Evolutionary conservation across 1,140 invertebrate genomes (phyloP), one percentile per base, ranked within the genome.

Genomic region (Melanaphis sacchari): DNA sequence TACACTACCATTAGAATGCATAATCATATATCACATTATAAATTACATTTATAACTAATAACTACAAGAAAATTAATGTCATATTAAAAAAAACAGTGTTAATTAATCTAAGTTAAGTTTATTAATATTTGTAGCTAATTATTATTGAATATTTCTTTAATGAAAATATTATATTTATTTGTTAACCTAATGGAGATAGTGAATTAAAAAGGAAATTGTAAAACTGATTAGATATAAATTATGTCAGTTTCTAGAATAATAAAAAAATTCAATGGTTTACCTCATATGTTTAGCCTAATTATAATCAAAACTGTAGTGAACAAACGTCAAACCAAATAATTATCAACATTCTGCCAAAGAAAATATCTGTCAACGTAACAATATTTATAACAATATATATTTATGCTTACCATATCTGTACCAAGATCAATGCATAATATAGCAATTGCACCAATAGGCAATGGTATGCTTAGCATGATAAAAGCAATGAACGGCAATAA

Each of bases 391-490:
- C 24, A 81, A 46, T 26, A 31, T 36, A 94, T 87, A 76, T 54
- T 89, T 94, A 96, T 94, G 94, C 97, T 98, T 97, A 98, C 99
- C 99, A 99, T 99, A 97, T 99, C 99, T 95, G 99, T 99, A 97
- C 99, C 99, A 95, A 99, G 97, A 97, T 99, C 99, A 96, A 99
- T 99, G 96, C 99, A 99, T 94, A 99, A 97, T 96, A 99, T 99
- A 94, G 99, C 99, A 94, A 99, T 99, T 93, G 99, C 99, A 95
- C 99, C 99, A 94, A 99, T 97, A 90, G 99, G 99, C 94, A 99
- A 96, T 93, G 99, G 99, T 95, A 99, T 99, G 95, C 99, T 98
- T 95, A 98, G 97, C 49, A 99, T 96, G 95, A 99, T 99, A 96
- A 99, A 99, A 94, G 99, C 97, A 95, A 99, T 97, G 97, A 99